Evolutionary conservation across 2,888 invertebrate species (phyloP).

Genomic region (Parnassius orleans): DNA sequence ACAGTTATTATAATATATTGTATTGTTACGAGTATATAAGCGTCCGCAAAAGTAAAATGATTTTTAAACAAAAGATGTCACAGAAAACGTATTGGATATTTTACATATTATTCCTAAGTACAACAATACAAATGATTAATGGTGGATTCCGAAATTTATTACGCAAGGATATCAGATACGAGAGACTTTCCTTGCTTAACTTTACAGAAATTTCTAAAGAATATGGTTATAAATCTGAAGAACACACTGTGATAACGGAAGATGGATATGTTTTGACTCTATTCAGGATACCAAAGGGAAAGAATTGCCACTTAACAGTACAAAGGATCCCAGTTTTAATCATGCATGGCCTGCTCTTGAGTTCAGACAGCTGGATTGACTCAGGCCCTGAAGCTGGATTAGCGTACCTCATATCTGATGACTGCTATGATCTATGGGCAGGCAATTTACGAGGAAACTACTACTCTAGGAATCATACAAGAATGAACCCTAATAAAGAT

Average conservation of each 20-base stretch:
- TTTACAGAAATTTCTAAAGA: conserved; percentile 45
- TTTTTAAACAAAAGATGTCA: too few species aligned
- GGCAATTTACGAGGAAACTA: conserved; percentile 55
- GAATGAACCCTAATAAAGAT: conserved; percentile 49
- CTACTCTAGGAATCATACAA: conserved; percentile 79
- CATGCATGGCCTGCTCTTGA: conserved; percentile 61
- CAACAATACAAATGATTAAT: not conserved
- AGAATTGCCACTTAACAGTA: conserved; percentile 31
- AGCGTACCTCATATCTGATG: conserved; percentile 43
- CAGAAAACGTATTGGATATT: too few species aligned
- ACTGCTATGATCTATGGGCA: conserved; percentile 49
- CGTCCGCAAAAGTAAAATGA: too few species aligned
- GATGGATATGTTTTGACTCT: conserved; percentile 59
- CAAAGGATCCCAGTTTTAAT: conserved; percentile 52
- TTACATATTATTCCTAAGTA: too few species aligned
- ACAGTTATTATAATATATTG: too few species aligned
- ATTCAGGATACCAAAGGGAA: conserved; percentile 35
- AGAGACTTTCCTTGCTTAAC: conserved; percentile 34
- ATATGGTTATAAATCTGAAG: conserved; percentile 52
- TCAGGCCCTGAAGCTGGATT: conserved; percentile 50
- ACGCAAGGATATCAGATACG: not conserved
- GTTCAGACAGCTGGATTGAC: conserved; percentile 57
- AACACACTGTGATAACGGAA: conserved; percentile 53
- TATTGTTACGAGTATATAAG: too few species aligned
- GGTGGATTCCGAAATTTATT: not conserved